These are phyloP conservation scores for Aphaenogaster ashmeadi DNA, from an alignment of 1,140 invertebrate genomes.

Conservation along the genomic window DNA sequence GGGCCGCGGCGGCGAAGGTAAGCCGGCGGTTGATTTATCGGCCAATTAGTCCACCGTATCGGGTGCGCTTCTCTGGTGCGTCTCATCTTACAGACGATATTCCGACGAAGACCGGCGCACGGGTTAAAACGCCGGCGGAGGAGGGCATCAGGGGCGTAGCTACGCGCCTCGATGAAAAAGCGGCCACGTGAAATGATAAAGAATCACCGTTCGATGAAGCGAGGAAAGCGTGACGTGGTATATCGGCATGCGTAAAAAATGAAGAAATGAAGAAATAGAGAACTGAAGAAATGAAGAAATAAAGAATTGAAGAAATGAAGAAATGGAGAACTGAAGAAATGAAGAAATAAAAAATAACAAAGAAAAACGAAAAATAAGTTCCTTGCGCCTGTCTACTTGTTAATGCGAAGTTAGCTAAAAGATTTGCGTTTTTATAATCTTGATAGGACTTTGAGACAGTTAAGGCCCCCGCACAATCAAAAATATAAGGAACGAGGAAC, in stretches of 20 bases:
- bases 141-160: conserved; percentile 66
- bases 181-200: neutral
- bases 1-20: conserved; percentile 68
- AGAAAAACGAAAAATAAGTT: neutral
- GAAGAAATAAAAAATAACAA: neutral
- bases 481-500: too few species aligned
- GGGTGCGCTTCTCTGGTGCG: conserved; percentile 82
- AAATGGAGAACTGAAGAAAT: neutral
- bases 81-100: conserved; percentile 84
- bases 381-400: neutral
- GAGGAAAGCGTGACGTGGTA: neutral
- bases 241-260: neutral
- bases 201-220: neutral
- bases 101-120: conserved; percentile 75
- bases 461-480: too few species aligned
- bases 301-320: neutral
- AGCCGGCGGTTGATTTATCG: conserved; percentile 83
- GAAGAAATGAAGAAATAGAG: neutral
- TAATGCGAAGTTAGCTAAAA: neutral
- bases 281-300: neutral
- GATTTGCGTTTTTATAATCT: neutral
- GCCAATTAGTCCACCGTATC: conserved; percentile 83
- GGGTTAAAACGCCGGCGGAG: conserved; percentile 70
- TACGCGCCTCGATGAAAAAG: conserved; percentile 53
- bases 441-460: neutral